Evolutionary conservation across 2,888 invertebrate species (phyloP), one percentile per base, ranked within the genome.

Genomic region (Agrotis exclamationis): DNA sequence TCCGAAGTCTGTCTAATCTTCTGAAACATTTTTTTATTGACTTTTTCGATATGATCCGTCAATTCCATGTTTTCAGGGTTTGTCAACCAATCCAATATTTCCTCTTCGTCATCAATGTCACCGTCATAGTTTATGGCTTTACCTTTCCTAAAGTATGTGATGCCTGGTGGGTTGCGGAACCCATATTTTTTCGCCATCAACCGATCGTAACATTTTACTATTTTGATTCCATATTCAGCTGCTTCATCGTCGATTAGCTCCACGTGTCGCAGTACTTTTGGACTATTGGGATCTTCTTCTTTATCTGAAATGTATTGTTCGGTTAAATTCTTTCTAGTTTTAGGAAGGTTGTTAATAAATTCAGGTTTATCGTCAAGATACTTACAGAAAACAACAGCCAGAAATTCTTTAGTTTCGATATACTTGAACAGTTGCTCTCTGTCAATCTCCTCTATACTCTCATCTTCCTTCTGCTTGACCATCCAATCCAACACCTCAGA

Each of bases 171-270:
- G 91, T 98, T 98, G 74, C 99, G 97, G 88, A 97, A 98, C 0
- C 99, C 99, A 91, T 98, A 99, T 90, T 99, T 99, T 91, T 99
- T 99, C 2, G 99, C 99, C 98, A 99, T 99, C 47, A 99, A 93
- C 22, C 97, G 97, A 92, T 99, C 99, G 86, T 97, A 97, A 96
- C 98, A 98, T 95, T 99, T 98, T 0, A 98, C 98, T 79, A 99
- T 97, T 94, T 98, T 98, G 75, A 99, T 99, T 67, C 99, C 99
- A 92, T 99, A 99, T 91, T 99, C 99, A 14, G 98, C 96, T 22
- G 99, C 99, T 95, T 99, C 99, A 86, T 99, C 99, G 85, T 99
- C 99, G 83, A 99, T 99, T 62, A 99, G 93, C 92, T 99, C 99
- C 72, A 99, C 97, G 89, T 99, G 98, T 73, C 98, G 96, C n/a